Base-by-base conservation (phyloP, 2,888 invertebrate genomes). In the Psylliodes chrysocephalus region DNA sequence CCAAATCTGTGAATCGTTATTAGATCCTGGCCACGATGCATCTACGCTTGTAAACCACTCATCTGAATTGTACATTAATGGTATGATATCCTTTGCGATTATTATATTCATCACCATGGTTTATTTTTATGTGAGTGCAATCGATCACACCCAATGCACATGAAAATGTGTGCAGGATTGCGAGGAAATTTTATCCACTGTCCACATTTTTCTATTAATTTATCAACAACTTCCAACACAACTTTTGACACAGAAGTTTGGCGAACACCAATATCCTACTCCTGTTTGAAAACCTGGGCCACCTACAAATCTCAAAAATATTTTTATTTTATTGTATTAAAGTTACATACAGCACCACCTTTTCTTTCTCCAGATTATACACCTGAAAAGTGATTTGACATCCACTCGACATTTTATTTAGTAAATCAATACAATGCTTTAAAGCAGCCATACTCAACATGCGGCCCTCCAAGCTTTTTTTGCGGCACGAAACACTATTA, bases 1-100 rank as follows among this genome's bases (percentile, higher is more conserved):
- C 64, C 56, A 66, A 25, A 67, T 66, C 19, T 60, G 42, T 30
- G 33, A 54, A 47, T 68, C 66, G 52, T 64, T 53, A n/a, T n/a
- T n/a, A n/a, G n/a, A n/a, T n/a, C n/a, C n/a, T n/a, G n/a, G n/a
- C n/a, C n/a, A n/a, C n/a, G n/a, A n/a, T n/a, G n/a, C n/a, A n/a
- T n/a, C n/a, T n/a, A n/a, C n/a, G n/a, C n/a, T n/a, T n/a, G n/a
- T n/a, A n/a, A n/a, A n/a, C n/a, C n/a, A n/a, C n/a, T n/a, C n/a
- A n/a, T n/a, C n/a, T n/a, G n/a, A n/a, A n/a, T n/a, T n/a, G n/a
- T n/a, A n/a, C n/a, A n/a, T n/a, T n/a, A n/a, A n/a, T n/a, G n/a
- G n/a, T n/a, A n/a, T n/a, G n/a, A n/a, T n/a, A n/a, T n/a, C 7
- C 66, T 61, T 25, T 25, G 25, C 3, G 25, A 25, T 25, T 25